Percentiles rank a stretch among this genome's conserved stretches.
Conservation (phyloP, 64 coral and sea anemone genomes). For the Cladopsammia gracilis region DNA sequence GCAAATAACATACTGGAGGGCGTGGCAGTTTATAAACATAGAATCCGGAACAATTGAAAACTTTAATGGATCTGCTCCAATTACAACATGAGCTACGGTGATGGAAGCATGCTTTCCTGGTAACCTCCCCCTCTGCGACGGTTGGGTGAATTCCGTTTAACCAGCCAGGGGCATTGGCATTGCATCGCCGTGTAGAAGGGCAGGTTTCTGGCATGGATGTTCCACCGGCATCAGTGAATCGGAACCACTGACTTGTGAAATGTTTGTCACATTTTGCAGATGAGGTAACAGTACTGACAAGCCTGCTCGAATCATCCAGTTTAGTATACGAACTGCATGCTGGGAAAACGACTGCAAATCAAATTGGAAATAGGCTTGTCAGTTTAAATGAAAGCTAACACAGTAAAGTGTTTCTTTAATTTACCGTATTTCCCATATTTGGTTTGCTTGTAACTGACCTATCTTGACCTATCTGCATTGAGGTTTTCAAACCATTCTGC, state of each 20-base stretch:
- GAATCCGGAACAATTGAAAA: conserved; percentile 15
- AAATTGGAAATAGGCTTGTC: too few relatives aligned
- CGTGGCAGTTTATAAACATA: conserved; percentile 3
- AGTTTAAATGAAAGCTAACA: too few relatives aligned
- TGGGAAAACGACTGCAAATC: too few relatives aligned
- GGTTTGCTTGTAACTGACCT: too few relatives aligned
- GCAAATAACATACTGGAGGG: background rate
- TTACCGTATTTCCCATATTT: too few relatives aligned
- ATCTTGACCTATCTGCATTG: too few relatives aligned
- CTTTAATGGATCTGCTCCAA: background rate
- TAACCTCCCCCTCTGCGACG: background rate
- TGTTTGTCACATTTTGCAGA: background rate
- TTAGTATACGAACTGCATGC: too few relatives aligned
- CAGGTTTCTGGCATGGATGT: background rate
- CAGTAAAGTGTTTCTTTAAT: too few relatives aligned
- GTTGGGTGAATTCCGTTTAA: conserved; percentile 9
- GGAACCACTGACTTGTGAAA: background rate
- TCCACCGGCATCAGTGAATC: background rate
- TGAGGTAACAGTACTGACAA: too few relatives aligned
- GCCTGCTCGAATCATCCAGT: too few relatives aligned
- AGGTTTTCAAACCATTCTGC: too few relatives aligned
- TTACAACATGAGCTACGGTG: background rate
- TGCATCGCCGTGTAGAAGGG: background rate
- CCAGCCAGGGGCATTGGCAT: background rate
- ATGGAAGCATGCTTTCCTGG: background rate